These are phyloP conservation scores for Pygathrix nemaeus DNA, from an alignment of 2,113 vertebrate genomes.

Conservation along the genomic window DNA sequence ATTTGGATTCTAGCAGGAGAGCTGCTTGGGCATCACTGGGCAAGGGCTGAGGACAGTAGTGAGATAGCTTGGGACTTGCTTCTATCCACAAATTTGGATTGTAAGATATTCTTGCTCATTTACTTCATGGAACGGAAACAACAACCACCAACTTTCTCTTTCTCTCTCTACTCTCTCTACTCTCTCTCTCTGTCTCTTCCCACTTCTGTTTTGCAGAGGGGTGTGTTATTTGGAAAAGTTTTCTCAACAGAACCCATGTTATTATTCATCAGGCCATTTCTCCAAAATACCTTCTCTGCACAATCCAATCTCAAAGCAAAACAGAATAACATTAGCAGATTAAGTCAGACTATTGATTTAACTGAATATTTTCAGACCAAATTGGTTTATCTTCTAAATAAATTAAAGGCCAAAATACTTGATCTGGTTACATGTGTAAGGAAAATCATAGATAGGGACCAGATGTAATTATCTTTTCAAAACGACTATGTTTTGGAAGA, in stretches of 20 bases:
- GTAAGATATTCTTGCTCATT: not conserved
- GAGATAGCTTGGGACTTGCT: slow-evolving; percentile 25
- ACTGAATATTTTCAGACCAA: not conserved
- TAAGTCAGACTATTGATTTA: not conserved
- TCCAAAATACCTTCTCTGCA: not conserved
- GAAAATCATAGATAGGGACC: not conserved
- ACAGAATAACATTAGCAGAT: not conserved
- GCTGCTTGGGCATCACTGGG: not conserved
- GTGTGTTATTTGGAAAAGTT: not conserved
- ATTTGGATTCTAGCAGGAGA: not conserved
- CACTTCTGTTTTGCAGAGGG: not conserved
- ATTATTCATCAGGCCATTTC: not conserved
- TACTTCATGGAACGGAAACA: not conserved
- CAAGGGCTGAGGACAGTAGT: slow-evolving; percentile 29
- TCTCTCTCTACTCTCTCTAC: not conserved
- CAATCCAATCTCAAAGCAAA: slow-evolving; percentile 9
- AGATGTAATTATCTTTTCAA: not conserved
- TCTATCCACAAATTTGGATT: slow-evolving; percentile 46
- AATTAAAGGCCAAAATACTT: not conserved
- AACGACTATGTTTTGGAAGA: not conserved
- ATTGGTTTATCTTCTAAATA: not conserved
- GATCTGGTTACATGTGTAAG: not conserved
- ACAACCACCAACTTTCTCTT: not conserved
- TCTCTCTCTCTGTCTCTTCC: not conserved
- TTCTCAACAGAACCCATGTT: not conserved